Evolutionary conservation across 2,113 vertebrate species (phyloP).

Genomic region (Psophia crepitans): DNA sequence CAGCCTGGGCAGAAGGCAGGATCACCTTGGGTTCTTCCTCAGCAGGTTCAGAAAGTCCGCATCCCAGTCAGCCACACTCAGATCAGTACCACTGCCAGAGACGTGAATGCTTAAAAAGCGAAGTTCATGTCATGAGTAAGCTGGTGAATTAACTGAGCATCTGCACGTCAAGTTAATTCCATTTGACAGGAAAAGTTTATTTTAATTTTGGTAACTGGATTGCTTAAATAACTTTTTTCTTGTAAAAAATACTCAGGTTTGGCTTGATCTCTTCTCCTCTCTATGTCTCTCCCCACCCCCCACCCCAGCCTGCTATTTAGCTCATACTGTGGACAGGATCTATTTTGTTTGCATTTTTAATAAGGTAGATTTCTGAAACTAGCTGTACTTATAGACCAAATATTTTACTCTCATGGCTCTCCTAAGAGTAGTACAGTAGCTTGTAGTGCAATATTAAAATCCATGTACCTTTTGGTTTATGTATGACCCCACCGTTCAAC

Average conservation of each 20-base stretch:
- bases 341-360: not conserved
- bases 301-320: not conserved
- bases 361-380: not conserved
- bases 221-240: not conserved
- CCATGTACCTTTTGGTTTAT: not conserved
- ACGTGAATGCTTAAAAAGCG: not conserved
- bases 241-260: not conserved
- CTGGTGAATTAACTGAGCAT: not conserved
- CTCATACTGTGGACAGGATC: not conserved
- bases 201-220: not conserved
- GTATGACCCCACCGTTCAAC: constrained; percentile 7
- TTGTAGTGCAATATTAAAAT: not conserved
- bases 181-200: not conserved
- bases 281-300: not conserved
- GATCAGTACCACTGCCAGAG: not conserved
- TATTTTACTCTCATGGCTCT: not conserved
- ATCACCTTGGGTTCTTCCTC: not conserved
- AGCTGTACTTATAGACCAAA: not conserved
- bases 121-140: not conserved
- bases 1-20: not conserved
- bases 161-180: not conserved
- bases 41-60: not conserved
- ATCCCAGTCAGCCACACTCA: not conserved
- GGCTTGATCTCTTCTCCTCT: not conserved
- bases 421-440: not conserved